phyloP scores from a whole-genome alignment of 53 echinoderm and acorn worm species.

The Paelopatides confundens region DNA sequence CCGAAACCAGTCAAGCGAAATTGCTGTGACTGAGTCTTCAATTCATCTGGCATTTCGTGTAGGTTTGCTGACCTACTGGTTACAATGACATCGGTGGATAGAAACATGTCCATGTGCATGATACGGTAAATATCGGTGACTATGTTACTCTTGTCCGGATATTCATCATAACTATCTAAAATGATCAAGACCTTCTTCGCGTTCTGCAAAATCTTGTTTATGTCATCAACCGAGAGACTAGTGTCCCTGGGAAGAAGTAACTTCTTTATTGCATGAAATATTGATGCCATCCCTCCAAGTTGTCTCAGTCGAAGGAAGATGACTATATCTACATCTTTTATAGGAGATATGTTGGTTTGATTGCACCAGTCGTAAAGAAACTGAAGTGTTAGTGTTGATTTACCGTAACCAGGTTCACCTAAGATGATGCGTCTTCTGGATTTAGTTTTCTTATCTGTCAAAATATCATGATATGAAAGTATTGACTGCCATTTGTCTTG shows the following conservation, averaged over 20 bases:
- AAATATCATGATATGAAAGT: no score
- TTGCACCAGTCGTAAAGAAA: not conserved
- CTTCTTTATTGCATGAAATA: not conserved
- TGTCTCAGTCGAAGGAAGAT: not conserved
- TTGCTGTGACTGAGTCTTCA: not conserved
- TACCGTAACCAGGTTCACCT: no score
- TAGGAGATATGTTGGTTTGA: not conserved
- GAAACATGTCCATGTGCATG: not conserved
- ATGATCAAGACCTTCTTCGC: not conserved
- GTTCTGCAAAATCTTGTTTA: not conserved
- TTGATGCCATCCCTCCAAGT: not conserved
- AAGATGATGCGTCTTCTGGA: no score
- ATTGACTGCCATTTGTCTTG: no score
- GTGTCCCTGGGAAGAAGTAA: not conserved
- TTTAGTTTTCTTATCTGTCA: no score
- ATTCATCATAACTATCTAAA: not conserved
- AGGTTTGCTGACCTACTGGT: not conserved
- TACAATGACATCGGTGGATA: not conserved
- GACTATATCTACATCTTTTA: not conserved
- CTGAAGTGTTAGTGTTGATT: no score
- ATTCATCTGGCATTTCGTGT: not conserved
- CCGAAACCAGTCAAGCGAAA: not conserved
- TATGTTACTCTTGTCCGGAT: not conserved
- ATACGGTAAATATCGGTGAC: not conserved
- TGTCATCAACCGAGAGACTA: not conserved